Evolutionary conservation across 2,113 vertebrate species (phyloP).

Genomic region (Heloderma charlesbogerti): DNA sequence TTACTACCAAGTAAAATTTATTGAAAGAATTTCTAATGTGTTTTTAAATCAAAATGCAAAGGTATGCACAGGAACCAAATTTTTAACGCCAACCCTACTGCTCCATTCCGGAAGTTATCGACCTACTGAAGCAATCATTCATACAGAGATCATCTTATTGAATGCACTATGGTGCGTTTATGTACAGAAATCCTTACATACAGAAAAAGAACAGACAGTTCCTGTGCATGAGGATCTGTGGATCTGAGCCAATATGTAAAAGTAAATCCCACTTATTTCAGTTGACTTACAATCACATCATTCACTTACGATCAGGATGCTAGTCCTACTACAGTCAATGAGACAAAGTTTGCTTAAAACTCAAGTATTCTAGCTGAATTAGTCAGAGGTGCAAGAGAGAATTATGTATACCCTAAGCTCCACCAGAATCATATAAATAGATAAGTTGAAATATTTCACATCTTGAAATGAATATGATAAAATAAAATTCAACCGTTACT

Average conservation of each 20-base stretch:
- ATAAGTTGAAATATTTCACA: background rate
- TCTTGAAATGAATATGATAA: background rate
- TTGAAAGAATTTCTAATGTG: background rate
- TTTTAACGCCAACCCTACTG: background rate
- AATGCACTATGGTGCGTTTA: background rate
- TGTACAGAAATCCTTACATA: background rate
- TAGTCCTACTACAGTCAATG: background rate
- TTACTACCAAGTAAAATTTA: background rate
- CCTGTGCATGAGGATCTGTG: background rate
- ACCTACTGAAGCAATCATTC: background rate
- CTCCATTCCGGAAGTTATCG: background rate
- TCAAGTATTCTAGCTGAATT: background rate
- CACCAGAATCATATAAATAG: background rate
- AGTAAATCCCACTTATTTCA: conserved; percentile 7
- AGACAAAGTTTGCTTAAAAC: background rate
- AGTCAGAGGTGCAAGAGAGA: background rate
- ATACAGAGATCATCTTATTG: background rate
- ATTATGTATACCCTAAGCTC: background rate
- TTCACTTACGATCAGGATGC: background rate
- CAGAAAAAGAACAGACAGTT: background rate
- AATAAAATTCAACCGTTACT: background rate
- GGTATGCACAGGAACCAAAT: background rate
- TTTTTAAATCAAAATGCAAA: background rate
- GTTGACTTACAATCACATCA: background rate
- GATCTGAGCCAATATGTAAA: background rate